Percentiles rank a stretch among this genome's conserved stretches.
Evolutionary conservation across 2,888 invertebrate species (phyloP).

Genomic region (Tetheella fluctuosa): DNA sequence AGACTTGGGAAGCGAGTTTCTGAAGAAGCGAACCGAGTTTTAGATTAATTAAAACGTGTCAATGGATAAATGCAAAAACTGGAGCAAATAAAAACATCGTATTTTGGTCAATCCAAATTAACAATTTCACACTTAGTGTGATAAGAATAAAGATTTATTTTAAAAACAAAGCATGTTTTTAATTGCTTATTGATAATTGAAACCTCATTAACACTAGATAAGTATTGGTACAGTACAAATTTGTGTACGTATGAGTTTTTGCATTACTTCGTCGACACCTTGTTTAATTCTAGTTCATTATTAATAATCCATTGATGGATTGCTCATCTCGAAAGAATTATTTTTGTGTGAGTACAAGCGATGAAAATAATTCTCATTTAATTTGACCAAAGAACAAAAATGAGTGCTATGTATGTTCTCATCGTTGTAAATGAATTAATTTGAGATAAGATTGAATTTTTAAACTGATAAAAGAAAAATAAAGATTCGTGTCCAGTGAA

Average conservation of each 20-base stretch:
- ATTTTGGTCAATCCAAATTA: too few relatives aligned
- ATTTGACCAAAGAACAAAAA: conserved; percentile 68
- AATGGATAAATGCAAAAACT: not conserved
- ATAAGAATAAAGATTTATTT: not conserved
- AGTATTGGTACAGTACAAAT: too few relatives aligned
- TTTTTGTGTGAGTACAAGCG: conserved; percentile 8
- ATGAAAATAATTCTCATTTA: conserved; percentile 42
- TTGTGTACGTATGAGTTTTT: not conserved
- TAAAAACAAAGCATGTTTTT: not conserved
- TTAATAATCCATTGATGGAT: not conserved
- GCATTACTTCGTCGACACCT: not conserved
- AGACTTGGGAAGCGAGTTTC: not conserved
- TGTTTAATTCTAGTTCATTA: not conserved
- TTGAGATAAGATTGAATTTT: conserved; percentile 22
- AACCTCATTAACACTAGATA: too few relatives aligned
- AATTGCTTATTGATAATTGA: too few relatives aligned
- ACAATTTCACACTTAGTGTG: not conserved
- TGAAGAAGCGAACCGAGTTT: not conserved
- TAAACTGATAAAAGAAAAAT: not conserved
- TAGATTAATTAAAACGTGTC: not conserved
- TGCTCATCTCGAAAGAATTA: not conserved
- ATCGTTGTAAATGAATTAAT: conserved; percentile 34
- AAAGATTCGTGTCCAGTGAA: not conserved
- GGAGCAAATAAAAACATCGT: not conserved
- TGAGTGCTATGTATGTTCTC: conserved; percentile 40